Evolutionary conservation across 1,140 invertebrate species (phyloP), one percentile per base, ranked within the genome.

Genomic region (Drosophila nannoptera): DNA sequence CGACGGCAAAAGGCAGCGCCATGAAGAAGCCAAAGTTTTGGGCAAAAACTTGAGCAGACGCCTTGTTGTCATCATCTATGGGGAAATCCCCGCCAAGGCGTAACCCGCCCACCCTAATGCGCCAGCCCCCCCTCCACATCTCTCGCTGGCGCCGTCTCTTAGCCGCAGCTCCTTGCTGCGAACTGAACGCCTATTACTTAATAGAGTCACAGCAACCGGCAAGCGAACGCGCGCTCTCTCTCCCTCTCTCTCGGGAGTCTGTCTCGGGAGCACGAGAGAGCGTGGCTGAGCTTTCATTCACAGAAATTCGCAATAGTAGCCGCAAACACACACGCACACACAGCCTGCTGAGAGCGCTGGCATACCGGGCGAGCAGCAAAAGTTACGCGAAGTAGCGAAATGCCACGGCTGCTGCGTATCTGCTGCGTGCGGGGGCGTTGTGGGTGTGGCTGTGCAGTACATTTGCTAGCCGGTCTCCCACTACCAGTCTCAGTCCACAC

Each of bases 141-240:
- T 31, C 1, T 2, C 46, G 2, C 4, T 33, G 4, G 40, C 36
- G 40, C 36, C 5, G n/a, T 5, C 50, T n/a, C 5, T 5, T 12
- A 36, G 48, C 5, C 33, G 4, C 32, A 3, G 16, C 14, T 4
- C 7, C 8, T 31, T 4, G n/a, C 50, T 14, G 49, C 33, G 38
- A 52, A 69, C 81, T 84, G 81, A 50, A 77, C 67, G 70, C 81
- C 81, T 81, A 75, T 82, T 86, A 86, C 77, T 75, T 86, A 87
- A 86, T 87, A 87, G 74, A 86, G 81, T 87, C 81, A 64, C 40
- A 87, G 70, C 59, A 67, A 72, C 36, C 68, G 56, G 50, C 64
- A 22, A 22, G 22, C 22, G 3, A 22, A 31, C 31, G 45, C n/a
- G 54, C 43, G 36, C 40, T 63, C 61, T 63, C 61, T 64, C 3